phyloP scores from a whole-genome alignment of 2,113 vertebrate species.

The Hemicordylus capensis region DNA sequence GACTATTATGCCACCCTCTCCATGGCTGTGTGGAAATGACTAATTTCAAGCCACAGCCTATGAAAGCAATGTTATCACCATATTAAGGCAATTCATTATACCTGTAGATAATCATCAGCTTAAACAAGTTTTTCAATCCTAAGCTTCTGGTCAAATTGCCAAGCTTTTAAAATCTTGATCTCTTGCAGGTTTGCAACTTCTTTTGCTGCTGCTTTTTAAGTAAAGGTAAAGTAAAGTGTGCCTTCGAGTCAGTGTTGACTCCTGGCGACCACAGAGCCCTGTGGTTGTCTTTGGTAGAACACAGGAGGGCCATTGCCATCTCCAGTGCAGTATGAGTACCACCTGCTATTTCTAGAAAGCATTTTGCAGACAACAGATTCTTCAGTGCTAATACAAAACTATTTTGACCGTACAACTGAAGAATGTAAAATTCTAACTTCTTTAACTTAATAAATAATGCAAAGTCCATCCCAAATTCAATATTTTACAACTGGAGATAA shows the following conservation, averaged over 20 bases:
- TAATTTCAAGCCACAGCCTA: not conserved
- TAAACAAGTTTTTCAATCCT: not conserved
- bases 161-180: not conserved
- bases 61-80: not conserved
- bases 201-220: not conserved
- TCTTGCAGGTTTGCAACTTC: not conserved
- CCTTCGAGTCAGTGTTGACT: too few species aligned
- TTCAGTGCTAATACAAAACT: not conserved
- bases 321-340: not conserved
- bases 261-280: too few species aligned
- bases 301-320: too few species aligned
- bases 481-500: not conserved
- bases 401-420: not conserved
- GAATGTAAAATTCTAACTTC: not conserved
- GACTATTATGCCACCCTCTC: not conserved
- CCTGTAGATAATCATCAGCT: not conserved
- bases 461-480: not conserved
- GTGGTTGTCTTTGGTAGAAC: too few species aligned
- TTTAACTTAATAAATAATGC: not conserved
- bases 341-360: not conserved
- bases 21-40: not conserved
- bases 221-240: too few species aligned
- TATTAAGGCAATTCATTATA: constrained; percentile 1
- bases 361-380: not conserved
- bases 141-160: not conserved